Percentiles rank a stretch among this genome's conserved stretches.
Evolutionary conservation across 2,888 invertebrate genomes (phyloP).

Genomic region (Gasteruption jaculator): DNA sequence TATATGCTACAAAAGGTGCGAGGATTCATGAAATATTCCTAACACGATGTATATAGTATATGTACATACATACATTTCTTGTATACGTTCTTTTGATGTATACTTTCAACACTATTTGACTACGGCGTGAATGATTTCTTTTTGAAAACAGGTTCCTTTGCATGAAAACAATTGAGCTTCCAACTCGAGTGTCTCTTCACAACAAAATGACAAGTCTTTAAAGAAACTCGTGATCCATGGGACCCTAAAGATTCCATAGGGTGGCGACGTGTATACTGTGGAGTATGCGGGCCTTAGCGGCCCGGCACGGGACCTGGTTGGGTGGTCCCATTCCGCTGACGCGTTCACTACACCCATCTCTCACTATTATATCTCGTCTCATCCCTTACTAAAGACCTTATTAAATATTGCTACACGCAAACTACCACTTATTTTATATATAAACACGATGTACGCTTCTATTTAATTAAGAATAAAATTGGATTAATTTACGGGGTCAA

Average conservation of each 20-base stretch:
- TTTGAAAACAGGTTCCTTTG: slow-evolving; percentile 35
- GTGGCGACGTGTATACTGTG: slow-evolving; percentile 21
- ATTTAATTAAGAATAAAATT: too few species aligned
- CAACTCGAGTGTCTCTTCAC: slow-evolving; percentile 32
- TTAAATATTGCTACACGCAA: slow-evolving; percentile 44
- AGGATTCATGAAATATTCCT: too few species aligned
- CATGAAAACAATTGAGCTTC: slow-evolving; percentile 36
- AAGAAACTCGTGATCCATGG: slow-evolving; percentile 33
- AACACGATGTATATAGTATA: too few species aligned
- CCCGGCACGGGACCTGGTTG: slow-evolving; percentile 42
- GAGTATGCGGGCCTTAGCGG: slow-evolving; percentile 31
- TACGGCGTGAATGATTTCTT: too few species aligned
- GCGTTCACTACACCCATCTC: slow-evolving; percentile 46
- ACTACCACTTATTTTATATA: too few species aligned
- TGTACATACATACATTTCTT: too few species aligned
- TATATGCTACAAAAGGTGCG: too few species aligned
- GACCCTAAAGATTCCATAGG: slow-evolving; percentile 34
- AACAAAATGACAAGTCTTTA: slow-evolving; percentile 8
- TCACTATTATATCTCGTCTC: slow-evolving; percentile 40
- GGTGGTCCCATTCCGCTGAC: slow-evolving; percentile 49
- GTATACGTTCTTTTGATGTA: too few species aligned
- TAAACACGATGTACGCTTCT: too few species aligned
- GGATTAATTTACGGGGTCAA: too few species aligned
- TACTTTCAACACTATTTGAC: too few species aligned
- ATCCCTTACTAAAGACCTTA: slow-evolving; percentile 44